Evolutionary conservation across 2,797 vertebrate genomes (phyloP).

Genomic region (Lacerta viridis): DNA sequence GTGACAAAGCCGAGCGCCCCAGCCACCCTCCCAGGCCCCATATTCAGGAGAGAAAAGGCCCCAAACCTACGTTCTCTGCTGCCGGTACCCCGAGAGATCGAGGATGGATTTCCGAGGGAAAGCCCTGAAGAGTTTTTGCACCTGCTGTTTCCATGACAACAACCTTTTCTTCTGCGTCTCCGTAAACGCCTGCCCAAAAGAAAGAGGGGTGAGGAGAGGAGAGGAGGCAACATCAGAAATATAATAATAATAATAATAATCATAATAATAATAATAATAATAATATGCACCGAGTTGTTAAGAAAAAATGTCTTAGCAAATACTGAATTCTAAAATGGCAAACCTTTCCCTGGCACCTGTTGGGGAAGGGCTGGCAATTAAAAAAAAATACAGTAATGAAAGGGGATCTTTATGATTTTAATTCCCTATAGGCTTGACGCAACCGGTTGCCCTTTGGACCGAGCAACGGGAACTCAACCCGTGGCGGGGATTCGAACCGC

Average conservation of each 20-base stretch:
- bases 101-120: slow-evolving; percentile 97
- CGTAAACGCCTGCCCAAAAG: slow-evolving; percentile 89
- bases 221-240: neutral
- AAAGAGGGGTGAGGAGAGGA: slow-evolving; percentile 42
- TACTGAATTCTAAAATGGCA: neutral
- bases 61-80: slow-evolving; percentile 89
- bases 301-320: neutral
- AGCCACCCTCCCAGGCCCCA: neutral
- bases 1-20: accelerated
- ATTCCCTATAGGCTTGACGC: neutral
- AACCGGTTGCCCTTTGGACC: neutral
- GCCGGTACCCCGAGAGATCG: slow-evolving; percentile 94
- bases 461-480: too few species aligned
- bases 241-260: slow-evolving; percentile 32
- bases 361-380: too few species aligned
- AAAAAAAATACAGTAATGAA: too few species aligned
- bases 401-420: too few species aligned
- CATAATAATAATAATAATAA: neutral
- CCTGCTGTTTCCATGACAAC: slow-evolving; percentile 99
- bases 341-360: too few species aligned
- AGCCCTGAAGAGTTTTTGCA: slow-evolving; percentile 98
- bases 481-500: too few species aligned
- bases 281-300: too few species aligned
- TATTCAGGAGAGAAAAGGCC: slow-evolving; percentile 29
- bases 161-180: slow-evolving; percentile 98